A percentile compares a stretch with the other conserved stretches of the same genome.
Evolutionary conservation across 2,113 vertebrate genomes (phyloP).

Genomic region (Cariama cristata): DNA sequence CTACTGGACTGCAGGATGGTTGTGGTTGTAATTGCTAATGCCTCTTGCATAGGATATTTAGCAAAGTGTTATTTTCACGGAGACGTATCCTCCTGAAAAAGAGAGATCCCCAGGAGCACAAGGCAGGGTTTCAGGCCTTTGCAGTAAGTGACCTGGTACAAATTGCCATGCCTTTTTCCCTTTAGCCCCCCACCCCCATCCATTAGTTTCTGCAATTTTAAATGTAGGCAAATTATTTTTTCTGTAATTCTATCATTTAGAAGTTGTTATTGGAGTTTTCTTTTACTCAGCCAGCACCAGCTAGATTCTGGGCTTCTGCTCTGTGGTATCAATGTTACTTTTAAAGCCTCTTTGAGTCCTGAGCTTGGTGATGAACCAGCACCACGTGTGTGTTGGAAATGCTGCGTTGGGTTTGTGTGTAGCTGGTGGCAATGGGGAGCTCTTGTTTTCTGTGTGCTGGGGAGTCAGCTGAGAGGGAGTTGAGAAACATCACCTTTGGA

Average conservation of each 20-base stretch:
- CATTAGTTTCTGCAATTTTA: not conserved
- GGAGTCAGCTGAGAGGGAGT: not conserved
- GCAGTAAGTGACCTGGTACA: not conserved
- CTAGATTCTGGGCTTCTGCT: not conserved
- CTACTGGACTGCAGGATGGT: not conserved
- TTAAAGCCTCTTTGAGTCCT: not conserved
- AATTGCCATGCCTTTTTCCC: not conserved
- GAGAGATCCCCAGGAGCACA: not conserved
- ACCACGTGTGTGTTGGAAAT: not conserved
- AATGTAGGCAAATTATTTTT: not conserved
- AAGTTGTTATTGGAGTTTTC: not conserved
- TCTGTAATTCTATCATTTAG: not conserved
- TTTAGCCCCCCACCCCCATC: rapidly evolving
- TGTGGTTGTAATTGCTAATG: not conserved
- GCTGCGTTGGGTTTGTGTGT: not conserved
- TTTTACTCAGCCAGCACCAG: not conserved
- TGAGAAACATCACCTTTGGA: not conserved
- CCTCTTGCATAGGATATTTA: not conserved
- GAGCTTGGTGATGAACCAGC: not conserved
- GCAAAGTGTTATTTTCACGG: not conserved
- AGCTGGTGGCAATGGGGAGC: not conserved
- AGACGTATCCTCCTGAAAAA: not conserved
- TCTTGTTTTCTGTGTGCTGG: not conserved
- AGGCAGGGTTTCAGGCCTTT: not conserved
- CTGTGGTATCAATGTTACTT: not conserved